Evolutionary conservation across 2,113 vertebrate genomes (phyloP).

Genomic region (Rhadina sibilatrix): DNA sequence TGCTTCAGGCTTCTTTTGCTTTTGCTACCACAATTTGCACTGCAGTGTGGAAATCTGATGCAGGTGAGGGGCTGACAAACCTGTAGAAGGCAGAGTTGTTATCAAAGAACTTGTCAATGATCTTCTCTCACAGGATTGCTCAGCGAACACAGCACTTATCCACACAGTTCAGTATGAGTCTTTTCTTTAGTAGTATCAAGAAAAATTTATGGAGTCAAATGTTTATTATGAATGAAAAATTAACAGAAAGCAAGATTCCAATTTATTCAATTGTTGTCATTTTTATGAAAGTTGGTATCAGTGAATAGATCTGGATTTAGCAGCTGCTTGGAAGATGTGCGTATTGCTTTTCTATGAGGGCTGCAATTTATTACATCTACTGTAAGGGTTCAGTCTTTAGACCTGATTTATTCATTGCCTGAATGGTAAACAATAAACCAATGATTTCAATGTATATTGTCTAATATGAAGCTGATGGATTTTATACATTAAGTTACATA

Average conservation of each 20-base stretch:
- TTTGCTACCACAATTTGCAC: not conserved
- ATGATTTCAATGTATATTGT: not conserved
- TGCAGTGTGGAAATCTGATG: not conserved
- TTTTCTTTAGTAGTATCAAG: not conserved
- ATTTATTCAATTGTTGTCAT: not conserved
- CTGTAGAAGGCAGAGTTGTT: not conserved
- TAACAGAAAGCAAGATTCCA: not conserved
- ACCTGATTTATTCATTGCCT: not conserved
- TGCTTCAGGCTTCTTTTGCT: not conserved
- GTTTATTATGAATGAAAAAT: not conserved
- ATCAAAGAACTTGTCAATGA: not conserved
- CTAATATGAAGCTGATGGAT: not conserved
- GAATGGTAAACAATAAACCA: not conserved
- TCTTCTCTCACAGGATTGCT: not conserved
- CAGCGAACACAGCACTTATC: not conserved
- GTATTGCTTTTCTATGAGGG: not conserved
- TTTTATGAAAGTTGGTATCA: not conserved
- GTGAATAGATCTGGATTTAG: not conserved
- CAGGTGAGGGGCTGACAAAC: not conserved
- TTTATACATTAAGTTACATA: not conserved
- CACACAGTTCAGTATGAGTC: not conserved
- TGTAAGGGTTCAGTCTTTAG: not conserved
- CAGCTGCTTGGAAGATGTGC: slow-evolving; percentile 35
- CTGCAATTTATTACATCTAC: not conserved
- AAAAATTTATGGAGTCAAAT: not conserved